Evolutionary conservation across 30 jellyfish, hydroid and myxozoan species (phyloP).

Genomic region (Catostylus mosaicus): DNA sequence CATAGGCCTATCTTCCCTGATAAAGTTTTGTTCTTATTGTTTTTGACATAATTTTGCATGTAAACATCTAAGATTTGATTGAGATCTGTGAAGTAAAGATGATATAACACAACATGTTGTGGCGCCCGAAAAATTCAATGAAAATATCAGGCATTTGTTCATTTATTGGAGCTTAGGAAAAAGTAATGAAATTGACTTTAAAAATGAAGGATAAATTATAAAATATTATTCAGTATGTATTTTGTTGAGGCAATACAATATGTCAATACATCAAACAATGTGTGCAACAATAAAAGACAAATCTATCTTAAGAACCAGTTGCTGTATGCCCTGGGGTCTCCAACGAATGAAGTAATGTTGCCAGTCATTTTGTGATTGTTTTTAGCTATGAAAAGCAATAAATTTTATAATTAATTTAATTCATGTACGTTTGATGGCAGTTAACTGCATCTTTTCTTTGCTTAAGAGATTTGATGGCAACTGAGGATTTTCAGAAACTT

Average conservation of each 20-base stretch:
- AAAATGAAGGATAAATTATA: too few species aligned
- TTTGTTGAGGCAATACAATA: too few species aligned
- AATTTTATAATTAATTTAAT: too few species aligned
- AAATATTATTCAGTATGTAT: too few species aligned
- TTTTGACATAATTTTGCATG: not conserved
- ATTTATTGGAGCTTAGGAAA: too few species aligned
- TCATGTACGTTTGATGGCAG: too few species aligned
- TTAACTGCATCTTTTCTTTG: not conserved
- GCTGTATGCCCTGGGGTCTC: too few species aligned
- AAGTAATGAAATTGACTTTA: too few species aligned
- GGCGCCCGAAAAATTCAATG: not conserved
- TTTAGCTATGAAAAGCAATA: too few species aligned
- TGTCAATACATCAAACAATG: too few species aligned
- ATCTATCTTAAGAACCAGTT: not conserved
- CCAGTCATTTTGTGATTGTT: too few species aligned
- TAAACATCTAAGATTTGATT: not conserved
- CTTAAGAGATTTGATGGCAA: constrained; percentile 78
- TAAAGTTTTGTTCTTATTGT: not conserved
- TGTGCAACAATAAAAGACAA: not conserved
- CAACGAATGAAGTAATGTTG: too few species aligned
- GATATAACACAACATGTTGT: not conserved
- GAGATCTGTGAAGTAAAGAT: not conserved
- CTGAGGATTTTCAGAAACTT: constrained; percentile 73
- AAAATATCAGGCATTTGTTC: not conserved
- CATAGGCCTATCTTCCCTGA: not conserved